A percentile compares a stretch with the other conserved stretches of the same genome.
Conservation (phyloP, 2,888 invertebrate genomes). For the Choreutis nemorana region DNA sequence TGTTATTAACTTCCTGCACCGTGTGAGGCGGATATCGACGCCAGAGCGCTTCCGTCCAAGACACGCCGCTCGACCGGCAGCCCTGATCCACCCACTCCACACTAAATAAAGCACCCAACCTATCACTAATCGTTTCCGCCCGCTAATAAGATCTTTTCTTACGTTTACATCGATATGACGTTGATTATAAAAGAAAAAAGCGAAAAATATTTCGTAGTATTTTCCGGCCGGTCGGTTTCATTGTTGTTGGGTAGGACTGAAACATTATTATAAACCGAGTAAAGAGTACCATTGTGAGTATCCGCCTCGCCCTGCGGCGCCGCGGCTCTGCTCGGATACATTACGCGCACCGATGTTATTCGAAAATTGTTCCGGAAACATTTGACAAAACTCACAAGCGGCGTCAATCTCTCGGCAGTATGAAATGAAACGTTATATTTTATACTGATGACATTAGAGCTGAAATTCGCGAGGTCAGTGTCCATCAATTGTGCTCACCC, state of each 20-base stretch:
- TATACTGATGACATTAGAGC: constrained; percentile 16
- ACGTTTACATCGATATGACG: constrained; percentile 2
- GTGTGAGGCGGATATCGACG: constrained; percentile 40
- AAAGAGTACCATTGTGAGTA: constrained; percentile 2
- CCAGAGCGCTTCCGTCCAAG: constrained; percentile 13
- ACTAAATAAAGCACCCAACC: too few species aligned
- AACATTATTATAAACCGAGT: too few species aligned
- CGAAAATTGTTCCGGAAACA: constrained; percentile 29
- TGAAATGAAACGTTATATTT: constrained; percentile 12
- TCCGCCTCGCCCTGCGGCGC: constrained; percentile 9
- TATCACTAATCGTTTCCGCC: not conserved
- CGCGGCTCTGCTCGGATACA: constrained; percentile 27
- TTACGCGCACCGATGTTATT: constrained; percentile 36
- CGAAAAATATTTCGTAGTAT: too few species aligned
- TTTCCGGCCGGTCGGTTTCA: too few species aligned
- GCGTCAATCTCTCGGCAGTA: constrained; percentile 7
- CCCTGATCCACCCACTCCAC: not conserved
- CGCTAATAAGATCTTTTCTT: not conserved
- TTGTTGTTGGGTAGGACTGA: too few species aligned
- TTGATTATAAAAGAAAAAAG: too few species aligned
- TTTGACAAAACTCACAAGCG: constrained; percentile 35
- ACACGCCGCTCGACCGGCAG: constrained; percentile 4
- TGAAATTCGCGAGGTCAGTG: constrained; percentile 19
- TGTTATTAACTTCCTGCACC: constrained; percentile 42
- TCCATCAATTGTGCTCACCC: constrained; percentile 16